phyloP scores from a whole-genome alignment of 64 coral and sea anemone genomes.

The Porites australiensis region DNA sequence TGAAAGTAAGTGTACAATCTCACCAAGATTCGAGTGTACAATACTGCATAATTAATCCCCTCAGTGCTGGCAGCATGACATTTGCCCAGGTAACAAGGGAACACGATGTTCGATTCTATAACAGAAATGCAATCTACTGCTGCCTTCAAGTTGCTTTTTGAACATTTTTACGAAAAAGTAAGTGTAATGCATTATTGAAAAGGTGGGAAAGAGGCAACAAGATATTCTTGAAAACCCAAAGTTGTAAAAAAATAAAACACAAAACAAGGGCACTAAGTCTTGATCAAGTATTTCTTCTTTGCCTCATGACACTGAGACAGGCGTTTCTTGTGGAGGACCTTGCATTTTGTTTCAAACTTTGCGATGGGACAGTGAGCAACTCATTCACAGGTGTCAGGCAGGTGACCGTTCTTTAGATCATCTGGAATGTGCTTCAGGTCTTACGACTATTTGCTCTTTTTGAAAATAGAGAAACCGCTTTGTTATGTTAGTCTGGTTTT shows the following conservation, averaged over 20 bases:
- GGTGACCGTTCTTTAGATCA: too few relatives aligned
- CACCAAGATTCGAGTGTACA: conserved; percentile 19
- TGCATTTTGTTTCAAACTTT: conserved; percentile 20
- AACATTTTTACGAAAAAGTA: conserved; percentile 24
- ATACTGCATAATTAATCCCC: conserved; percentile 30
- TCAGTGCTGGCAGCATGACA: conserved; percentile 29
- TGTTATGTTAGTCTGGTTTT: too few relatives aligned
- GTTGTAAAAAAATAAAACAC: background rate
- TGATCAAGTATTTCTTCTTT: conserved; percentile 8
- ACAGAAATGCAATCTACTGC: conserved; percentile 28
- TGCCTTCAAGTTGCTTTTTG: conserved; percentile 44
- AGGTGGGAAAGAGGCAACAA: conserved; percentile 2
- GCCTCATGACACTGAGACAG: background rate
- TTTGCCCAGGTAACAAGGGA: conserved; percentile 37
- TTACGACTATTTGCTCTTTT: too few relatives aligned
- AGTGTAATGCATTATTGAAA: conserved; percentile 32
- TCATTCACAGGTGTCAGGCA: background rate
- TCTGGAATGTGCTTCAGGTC: too few relatives aligned
- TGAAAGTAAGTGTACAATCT: conserved; percentile 10
- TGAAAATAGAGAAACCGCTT: too few relatives aligned
- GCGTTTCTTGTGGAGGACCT: background rate
- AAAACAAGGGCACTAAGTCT: background rate
- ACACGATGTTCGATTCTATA: conserved; percentile 42
- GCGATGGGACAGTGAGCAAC: background rate
- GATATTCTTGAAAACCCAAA: background rate